Evolutionary conservation across 2,797 vertebrate species (phyloP).

Genomic region (Fundulus diaphanus): DNA sequence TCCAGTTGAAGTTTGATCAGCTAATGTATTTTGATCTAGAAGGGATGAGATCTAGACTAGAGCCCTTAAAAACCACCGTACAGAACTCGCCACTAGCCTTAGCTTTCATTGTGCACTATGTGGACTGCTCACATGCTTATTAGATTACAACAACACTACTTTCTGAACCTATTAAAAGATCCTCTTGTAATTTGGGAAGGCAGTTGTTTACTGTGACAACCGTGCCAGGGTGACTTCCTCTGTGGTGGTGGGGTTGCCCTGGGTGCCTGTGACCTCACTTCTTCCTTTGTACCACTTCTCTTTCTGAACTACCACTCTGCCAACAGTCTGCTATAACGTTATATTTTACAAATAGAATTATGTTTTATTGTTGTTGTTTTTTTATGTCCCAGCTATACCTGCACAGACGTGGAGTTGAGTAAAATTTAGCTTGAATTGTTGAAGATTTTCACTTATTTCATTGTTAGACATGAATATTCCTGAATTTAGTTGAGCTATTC

Average conservation of each 20-base stretch:
- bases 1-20: neutral
- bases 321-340: neutral
- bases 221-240: constrained; percentile 40
- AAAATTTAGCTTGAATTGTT: neutral
- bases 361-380: too few species aligned
- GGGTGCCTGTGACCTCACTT: constrained; percentile 54
- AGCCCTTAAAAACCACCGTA: neutral
- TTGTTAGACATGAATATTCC: neutral
- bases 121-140: neutral
- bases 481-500: neutral
- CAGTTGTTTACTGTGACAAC: constrained; percentile 33
- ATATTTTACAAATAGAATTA: too few species aligned
- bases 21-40: neutral
- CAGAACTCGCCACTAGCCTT: neutral
- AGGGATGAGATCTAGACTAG: neutral
- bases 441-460: neutral
- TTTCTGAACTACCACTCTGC: constrained; percentile 9
- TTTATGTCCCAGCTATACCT: neutral
- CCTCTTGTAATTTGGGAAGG: constrained; percentile 29
- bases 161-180: neutral
- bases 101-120: neutral
- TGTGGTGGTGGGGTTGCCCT: neutral
- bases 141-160: neutral
- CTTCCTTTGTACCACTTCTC: constrained; percentile 27
- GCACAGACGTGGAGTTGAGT: neutral